Evolutionary conservation across 2,888 invertebrate genomes (phyloP), one percentile per base, ranked within the genome.

Genomic region (Drosophila infuscata): DNA sequence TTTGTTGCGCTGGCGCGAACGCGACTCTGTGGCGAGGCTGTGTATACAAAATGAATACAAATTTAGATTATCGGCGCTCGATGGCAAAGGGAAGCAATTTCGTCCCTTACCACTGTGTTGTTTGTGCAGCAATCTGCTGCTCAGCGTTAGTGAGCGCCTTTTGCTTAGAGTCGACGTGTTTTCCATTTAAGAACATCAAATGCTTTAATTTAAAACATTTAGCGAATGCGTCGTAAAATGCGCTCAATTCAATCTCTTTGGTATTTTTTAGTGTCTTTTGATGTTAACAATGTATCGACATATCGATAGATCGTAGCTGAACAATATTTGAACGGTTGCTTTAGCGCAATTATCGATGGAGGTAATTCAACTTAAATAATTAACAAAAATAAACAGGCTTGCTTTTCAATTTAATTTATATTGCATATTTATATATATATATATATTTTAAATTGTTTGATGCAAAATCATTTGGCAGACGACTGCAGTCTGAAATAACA

Each of bases 21-120:
- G 64, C 76, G 71, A 59, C 73, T 83, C 52, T 86, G 83, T 5
- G 92, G 91, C 35, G 92, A 92, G 9, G 87, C 92, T 92, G 33
- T 12, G 30, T 33, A 17, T 12, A n/a, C 29, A 3, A 62, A 25
- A 8, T n/a, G n/a, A 11, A 38, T 11, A 6, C 41, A 43, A 15
- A 48, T 36, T 52, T 2, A 4, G 20, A 36, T 6, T 29, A 5
- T 54, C n/a, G 12, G 0, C 41, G 2, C 2, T 25, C 17, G 8
- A 38, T 0, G 33, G 0, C 1, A 12, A 2, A 5, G 25, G 9
- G 30, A 0, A 54, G 6, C 7, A 3, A 3, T 38, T 2, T n/a
- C 3, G 6, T 15, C 1, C 67, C 61, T 73, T 81, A 92, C 92
- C 89, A 70, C 82, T 90, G 57, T 89, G 88, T 1, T 88, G 79